phyloP scores from a whole-genome alignment of 1,140 invertebrate genomes.

The Piezodorus guildinii region DNA sequence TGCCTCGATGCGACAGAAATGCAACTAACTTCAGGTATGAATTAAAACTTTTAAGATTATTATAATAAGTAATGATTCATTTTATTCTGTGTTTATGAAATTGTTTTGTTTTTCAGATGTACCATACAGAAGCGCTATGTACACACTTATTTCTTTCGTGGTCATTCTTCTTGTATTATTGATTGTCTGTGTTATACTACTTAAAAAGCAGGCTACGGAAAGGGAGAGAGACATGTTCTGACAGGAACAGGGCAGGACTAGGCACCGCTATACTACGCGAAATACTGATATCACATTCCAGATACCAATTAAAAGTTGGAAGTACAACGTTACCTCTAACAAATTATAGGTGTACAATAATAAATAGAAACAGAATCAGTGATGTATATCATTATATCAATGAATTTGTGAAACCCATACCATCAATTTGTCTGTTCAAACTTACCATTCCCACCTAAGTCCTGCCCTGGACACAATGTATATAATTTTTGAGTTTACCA shows the following conservation, averaged over 20 bases:
- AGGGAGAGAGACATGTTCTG: slow-evolving; percentile 30
- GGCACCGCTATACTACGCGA: background rate
- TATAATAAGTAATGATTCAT: slow-evolving; percentile 14
- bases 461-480: no score
- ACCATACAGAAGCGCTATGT: slow-evolving; percentile 37
- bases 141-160: slow-evolving; percentile 36
- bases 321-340: slow-evolving; percentile 29
- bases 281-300: slow-evolving; percentile 15
- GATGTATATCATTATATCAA: no score
- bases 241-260: slow-evolving; percentile 26
- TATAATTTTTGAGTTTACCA: no score
- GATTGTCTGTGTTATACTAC: slow-evolving; percentile 36
- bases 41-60: slow-evolving; percentile 5
- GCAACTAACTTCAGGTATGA: slow-evolving; percentile 23
- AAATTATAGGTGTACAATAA: slow-evolving; percentile 19
- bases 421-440: no score
- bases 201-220: slow-evolving; percentile 35
- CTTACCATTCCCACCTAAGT: no score
- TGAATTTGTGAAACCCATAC: no score
- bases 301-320: slow-evolving; percentile 23
- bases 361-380: no score
- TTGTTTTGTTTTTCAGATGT: slow-evolving; percentile 29
- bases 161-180: slow-evolving; percentile 35
- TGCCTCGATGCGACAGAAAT: slow-evolving; percentile 20
- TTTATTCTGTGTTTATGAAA: background rate